Evolutionary conservation across 2,888 invertebrate genomes (phyloP).

Genomic region (Gisinianus flammeolus): DNA sequence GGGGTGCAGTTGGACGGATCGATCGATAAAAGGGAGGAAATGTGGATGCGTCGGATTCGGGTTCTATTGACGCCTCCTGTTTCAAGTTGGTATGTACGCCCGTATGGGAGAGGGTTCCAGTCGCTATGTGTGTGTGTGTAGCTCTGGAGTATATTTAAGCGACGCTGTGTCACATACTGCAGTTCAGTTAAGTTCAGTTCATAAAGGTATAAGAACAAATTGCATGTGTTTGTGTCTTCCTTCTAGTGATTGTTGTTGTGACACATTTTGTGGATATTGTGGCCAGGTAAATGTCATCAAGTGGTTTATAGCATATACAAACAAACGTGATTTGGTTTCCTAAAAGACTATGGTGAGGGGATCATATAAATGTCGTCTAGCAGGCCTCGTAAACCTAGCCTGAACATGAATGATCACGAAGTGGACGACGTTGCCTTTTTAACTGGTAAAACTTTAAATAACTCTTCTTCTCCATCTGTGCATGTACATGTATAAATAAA

Average conservation of each 20-base stretch:
- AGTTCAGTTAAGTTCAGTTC: too few species aligned
- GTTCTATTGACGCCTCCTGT: slow-evolving; percentile 19
- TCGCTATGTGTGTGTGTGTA: not conserved
- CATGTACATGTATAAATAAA: too few species aligned
- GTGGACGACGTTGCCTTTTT: slow-evolving; percentile 91
- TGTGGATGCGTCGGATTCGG: slow-evolving; percentile 34
- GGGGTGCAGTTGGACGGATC: too few species aligned
- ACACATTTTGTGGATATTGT: not conserved
- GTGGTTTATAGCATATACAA: not conserved
- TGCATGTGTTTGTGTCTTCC: not conserved
- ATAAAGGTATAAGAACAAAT: not conserved
- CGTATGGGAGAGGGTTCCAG: not conserved
- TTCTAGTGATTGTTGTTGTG: not conserved
- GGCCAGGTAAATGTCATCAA: slow-evolving; percentile 19
- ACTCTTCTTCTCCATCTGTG: not conserved
- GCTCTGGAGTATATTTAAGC: too few species aligned
- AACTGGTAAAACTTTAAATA: slow-evolving; percentile 70
- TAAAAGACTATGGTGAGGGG: slow-evolving; percentile 26
- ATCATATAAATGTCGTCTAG: slow-evolving; percentile 50
- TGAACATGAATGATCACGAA: slow-evolving; percentile 83
- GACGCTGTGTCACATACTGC: too few species aligned
- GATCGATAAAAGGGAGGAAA: slow-evolving; percentile 36
- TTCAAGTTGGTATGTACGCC: too few species aligned
- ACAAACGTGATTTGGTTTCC: slow-evolving; percentile 23
- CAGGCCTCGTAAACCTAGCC: slow-evolving; percentile 52